Conservation (phyloP, 2,888 invertebrate species). For the Mylabris sibirica region DNA sequence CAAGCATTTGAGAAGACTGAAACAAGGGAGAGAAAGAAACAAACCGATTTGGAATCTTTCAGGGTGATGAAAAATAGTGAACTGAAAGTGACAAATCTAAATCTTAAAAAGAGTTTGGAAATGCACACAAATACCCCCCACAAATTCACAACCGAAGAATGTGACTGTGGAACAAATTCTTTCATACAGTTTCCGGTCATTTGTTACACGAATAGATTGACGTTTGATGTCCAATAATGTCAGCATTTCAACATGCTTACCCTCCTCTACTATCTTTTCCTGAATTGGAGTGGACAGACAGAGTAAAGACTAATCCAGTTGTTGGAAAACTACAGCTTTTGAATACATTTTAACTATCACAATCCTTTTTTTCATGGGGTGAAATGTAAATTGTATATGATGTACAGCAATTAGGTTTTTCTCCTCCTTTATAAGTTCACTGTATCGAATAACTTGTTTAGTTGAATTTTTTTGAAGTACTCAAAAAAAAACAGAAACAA, state of each 20-base stretch:
- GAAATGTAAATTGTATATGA: neutral
- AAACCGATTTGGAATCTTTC: conserved; percentile 17
- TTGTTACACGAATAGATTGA: conserved; percentile 17
- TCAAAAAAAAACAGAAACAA: neutral
- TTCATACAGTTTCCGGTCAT: conserved; percentile 9
- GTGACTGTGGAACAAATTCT: neutral
- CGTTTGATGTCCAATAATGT: conserved; percentile 27
- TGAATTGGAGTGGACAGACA: neutral
- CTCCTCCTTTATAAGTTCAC: too few species aligned
- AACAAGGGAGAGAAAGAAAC: conserved; percentile 28
- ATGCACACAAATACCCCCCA: neutral
- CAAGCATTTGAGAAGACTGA: conserved; percentile 16
- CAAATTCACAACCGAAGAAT: neutral
- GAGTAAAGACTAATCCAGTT: too few species aligned
- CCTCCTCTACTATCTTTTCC: neutral
- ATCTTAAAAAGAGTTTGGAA: neutral
- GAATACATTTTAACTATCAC: neutral
- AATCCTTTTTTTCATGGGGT: neutral
- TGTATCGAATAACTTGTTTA: neutral
- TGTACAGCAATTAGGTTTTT: neutral
- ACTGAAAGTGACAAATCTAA: conserved; percentile 29
- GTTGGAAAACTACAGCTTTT: too few species aligned
- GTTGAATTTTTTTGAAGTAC: neutral
- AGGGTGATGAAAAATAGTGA: conserved; percentile 27
- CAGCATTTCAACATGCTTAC: neutral